Evolutionary conservation across 2,113 vertebrate species (phyloP).

Genomic region (Sorex fumeus): DNA sequence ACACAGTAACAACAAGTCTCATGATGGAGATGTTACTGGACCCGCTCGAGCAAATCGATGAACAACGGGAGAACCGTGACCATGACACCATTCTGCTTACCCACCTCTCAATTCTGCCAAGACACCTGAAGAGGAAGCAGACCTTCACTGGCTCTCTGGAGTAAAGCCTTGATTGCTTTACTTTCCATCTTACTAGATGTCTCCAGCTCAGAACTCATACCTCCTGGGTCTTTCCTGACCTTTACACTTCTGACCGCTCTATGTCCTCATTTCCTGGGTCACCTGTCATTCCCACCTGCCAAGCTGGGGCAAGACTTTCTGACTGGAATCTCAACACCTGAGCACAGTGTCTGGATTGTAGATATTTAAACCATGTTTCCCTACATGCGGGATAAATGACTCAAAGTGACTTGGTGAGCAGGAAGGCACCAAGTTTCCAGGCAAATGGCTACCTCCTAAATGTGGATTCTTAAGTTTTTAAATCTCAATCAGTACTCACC

Average conservation of each 20-base stretch:
- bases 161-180: accelerated
- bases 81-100: too few relatives aligned
- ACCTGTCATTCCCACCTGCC: background rate
- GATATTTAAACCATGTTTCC: accelerated
- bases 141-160: background rate
- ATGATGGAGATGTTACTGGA: too few relatives aligned
- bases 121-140: accelerated
- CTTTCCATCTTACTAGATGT: background rate
- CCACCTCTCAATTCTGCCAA: background rate
- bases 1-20: too few relatives aligned
- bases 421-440: background rate
- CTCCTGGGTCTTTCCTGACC: background rate
- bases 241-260: background rate
- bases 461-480: background rate
- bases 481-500: background rate
- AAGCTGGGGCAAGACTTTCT: background rate
- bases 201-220: background rate
- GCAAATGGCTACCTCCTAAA: background rate
- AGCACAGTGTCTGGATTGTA: background rate
- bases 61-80: too few relatives aligned
- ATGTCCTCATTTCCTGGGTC: background rate
- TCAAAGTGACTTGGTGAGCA: background rate
- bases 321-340: accelerated
- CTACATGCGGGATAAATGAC: accelerated
- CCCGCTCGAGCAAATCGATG: too few relatives aligned